Conservation (phyloP, 2,797 vertebrate genomes). For the Leuciscus waleckii region DNA sequence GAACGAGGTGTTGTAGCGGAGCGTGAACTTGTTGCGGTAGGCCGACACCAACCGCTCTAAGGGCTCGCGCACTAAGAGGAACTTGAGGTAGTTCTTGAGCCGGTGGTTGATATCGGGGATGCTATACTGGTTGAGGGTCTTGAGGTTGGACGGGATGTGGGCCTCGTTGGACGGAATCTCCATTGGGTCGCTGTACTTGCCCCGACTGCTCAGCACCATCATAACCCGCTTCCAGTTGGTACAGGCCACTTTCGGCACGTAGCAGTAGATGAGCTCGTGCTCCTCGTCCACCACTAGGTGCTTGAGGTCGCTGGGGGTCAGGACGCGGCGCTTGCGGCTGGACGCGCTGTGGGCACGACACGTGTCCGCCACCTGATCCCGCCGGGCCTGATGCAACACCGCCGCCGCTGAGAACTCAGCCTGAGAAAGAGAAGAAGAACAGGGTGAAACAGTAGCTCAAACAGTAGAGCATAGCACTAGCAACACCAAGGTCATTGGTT, state of each 20-base stretch:
- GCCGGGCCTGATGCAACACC: conserved; percentile 89
- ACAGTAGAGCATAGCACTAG: background rate
- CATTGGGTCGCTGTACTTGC: conserved; percentile 95
- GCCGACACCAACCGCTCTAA: conserved; percentile 97
- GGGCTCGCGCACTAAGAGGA: conserved; percentile 96
- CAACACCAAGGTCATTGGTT: background rate
- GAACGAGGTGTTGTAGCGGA: conserved; percentile 98
- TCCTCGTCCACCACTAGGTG: conserved; percentile 97
- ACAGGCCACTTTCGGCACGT: conserved; percentile 97
- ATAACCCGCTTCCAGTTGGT: conserved; percentile 99
- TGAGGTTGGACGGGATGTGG: conserved; percentile 92
- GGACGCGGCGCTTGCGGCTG: conserved; percentile 89
- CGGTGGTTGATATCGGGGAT: conserved; percentile 98
- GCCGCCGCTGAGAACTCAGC: conserved; percentile 86
- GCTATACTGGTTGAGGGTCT: conserved; percentile 96
- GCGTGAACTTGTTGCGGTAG: conserved; percentile 98
- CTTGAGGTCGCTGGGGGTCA: conserved; percentile 93
- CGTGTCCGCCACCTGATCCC: conserved; percentile 90
- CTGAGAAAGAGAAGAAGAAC: conserved; percentile 71
- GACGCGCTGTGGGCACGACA: conserved; percentile 86
- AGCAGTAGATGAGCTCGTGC: conserved; percentile 97
- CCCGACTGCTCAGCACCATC: conserved; percentile 94
- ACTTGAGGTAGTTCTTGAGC: conserved; percentile 98
- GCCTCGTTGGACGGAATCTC: conserved; percentile 95
- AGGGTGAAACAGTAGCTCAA: background rate